Base-by-base conservation (phyloP, 53 echinoderm and acorn worm species). In the Echinarachnius parma region DNA sequence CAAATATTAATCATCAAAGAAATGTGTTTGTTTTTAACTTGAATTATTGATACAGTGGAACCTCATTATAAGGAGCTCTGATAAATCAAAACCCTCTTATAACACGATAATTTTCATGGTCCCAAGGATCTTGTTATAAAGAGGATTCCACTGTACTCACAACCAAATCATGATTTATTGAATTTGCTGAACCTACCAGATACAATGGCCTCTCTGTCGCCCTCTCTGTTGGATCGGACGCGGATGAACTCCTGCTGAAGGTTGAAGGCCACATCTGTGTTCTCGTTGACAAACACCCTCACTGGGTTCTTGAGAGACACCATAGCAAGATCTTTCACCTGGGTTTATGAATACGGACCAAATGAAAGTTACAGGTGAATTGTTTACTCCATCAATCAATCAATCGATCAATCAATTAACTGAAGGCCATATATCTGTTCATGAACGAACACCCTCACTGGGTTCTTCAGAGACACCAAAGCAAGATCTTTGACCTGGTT, bases 261-360 rank as follows among this genome's bases (percentile, higher is more conserved):
- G 46, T 96, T 96, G 75, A 59, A 96, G 2, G 96, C 96, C 31
- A 96, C 96, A 27, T 96, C 96, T 5, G 96, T 96, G 80, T 96
- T 96, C 75, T 96, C 96, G 61, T 96, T 96, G 25, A 96, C 88
- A 80, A 96, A 96, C 26, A 96, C 61, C 69, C 78, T 87, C 22
- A 96, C 83, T 42, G 96, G 96, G 34, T 91, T 91, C 61, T 77
- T 85, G 39, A 96, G 84, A 34, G 96, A 96, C 0, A 96, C 96
- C 27, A 91, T 77, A 1, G 85, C 96, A 24, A 96, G 80, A 62
- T 96, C 96, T 59, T 91, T 91, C 3, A 96, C 96, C 96, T 95
- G 45, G 16, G 1, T 48, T 25, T 14, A 31, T 34, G 4, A 21
- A 70, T 22, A 4, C 8, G 21, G 57, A 22, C n/a, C n/a, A n/a